Evolutionary conservation across 2,113 vertebrate genomes (phyloP).

Genomic region (Apus apus): DNA sequence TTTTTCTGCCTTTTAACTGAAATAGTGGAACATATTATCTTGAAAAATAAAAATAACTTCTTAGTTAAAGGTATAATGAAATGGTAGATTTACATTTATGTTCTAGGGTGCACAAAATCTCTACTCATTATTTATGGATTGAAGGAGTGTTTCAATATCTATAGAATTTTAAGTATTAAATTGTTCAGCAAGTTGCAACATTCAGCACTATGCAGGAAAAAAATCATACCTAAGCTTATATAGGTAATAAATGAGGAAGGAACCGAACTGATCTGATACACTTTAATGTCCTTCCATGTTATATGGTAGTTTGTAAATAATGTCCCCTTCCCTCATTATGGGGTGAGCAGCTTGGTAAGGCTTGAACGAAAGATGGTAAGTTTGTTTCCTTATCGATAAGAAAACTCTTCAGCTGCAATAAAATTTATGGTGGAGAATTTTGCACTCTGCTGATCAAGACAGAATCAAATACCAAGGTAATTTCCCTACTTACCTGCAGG

Average conservation of each 20-base stretch:
- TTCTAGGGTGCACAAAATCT: background rate
- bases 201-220: background rate
- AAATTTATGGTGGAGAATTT: background rate
- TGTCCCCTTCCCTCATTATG: background rate
- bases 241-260: background rate
- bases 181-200: background rate
- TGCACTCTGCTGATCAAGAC: background rate
- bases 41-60: conserved; percentile 26
- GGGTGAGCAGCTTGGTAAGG: background rate
- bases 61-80: background rate
- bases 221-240: background rate
- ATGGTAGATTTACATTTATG: background rate
- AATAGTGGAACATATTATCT: background rate
- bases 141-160: background rate
- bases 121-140: background rate
- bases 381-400: background rate
- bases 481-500: background rate
- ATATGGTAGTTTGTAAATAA: background rate
- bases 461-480: background rate
- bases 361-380: background rate
- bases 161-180: background rate
- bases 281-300: background rate
- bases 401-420: background rate
- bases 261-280: background rate
- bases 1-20: background rate